phyloP scores from a whole-genome alignment of 1,140 invertebrate species.

The Rhysida immarginata region DNA sequence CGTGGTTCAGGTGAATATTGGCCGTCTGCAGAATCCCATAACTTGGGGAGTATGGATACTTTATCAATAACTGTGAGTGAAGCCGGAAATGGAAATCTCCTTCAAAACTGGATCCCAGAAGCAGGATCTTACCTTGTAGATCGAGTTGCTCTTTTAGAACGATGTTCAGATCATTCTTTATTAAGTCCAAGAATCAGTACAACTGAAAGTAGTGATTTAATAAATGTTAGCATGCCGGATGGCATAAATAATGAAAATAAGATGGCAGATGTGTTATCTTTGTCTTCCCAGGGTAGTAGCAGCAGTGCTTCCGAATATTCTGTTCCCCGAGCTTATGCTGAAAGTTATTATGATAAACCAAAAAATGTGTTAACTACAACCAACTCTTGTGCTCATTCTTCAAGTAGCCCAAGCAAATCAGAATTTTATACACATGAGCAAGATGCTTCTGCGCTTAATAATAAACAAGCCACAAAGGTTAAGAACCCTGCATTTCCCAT shows the following conservation, averaged over 20 bases:
- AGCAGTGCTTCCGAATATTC: slow-evolving; percentile 39
- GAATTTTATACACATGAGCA: no score
- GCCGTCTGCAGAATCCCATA: slow-evolving; percentile 38
- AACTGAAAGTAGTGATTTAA: no score
- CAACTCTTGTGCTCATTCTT: no score
- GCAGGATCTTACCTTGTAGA: background rate
- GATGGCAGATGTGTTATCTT: slow-evolving; percentile 36
- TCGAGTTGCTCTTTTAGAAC: slow-evolving; percentile 33
- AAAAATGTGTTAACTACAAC: no score
- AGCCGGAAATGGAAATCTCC: background rate
- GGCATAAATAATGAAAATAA: no score
- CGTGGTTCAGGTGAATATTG: slow-evolving; percentile 22
- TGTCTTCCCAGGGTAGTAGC: slow-evolving; percentile 34
- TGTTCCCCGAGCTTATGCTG: slow-evolving; percentile 22
- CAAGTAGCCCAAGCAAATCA: no score
- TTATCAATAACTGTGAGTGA: slow-evolving; percentile 15
- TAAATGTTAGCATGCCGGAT: no score
- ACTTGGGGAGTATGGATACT: slow-evolving; percentile 16
- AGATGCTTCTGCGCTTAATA: no score
- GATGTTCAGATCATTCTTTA: no score
- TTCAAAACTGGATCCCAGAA: background rate
- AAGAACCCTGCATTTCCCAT: no score
- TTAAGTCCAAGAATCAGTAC: no score
- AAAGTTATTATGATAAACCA: background rate
- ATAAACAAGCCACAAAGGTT: no score